phyloP scores from a whole-genome alignment of 2,113 vertebrate species.

The Pedionomus torquatus region DNA sequence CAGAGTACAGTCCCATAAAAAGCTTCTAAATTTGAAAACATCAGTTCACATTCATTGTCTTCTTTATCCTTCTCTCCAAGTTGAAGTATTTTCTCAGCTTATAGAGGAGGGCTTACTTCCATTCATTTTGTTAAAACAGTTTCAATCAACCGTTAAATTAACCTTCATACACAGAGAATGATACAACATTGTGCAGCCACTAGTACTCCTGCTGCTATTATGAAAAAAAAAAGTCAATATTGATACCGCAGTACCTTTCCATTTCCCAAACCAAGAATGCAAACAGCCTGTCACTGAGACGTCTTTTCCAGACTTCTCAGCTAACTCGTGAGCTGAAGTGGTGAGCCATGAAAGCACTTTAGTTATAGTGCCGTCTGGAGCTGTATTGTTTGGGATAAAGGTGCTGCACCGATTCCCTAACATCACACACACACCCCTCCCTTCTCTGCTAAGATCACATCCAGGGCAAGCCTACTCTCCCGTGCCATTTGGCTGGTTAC shows the following conservation, averaged over 20 bases:
- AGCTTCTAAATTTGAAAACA: no score
- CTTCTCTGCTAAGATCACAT: background rate
- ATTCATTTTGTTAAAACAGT: no score
- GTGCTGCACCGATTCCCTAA: background rate
- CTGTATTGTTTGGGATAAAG: background rate
- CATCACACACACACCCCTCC: background rate
- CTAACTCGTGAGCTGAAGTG: background rate
- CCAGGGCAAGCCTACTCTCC: background rate
- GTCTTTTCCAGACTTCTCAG: background rate
- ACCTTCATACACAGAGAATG: no score
- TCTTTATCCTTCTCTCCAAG: no score
- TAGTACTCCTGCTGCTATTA: no score
- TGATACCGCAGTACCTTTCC: background rate
- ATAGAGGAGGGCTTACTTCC: no score
- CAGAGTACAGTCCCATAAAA: no score
- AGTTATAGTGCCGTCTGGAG: background rate
- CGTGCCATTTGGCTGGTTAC: background rate
- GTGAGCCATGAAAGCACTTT: background rate
- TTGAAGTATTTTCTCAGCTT: no score
- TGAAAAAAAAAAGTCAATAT: no score
- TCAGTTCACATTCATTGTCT: no score
- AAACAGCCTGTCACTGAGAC: background rate
- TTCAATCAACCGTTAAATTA: no score
- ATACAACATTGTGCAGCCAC: no score
- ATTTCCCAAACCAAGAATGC: background rate